Evolutionary conservation across 2,797 vertebrate genomes (phyloP).

Genomic region (Argya squamiceps): DNA sequence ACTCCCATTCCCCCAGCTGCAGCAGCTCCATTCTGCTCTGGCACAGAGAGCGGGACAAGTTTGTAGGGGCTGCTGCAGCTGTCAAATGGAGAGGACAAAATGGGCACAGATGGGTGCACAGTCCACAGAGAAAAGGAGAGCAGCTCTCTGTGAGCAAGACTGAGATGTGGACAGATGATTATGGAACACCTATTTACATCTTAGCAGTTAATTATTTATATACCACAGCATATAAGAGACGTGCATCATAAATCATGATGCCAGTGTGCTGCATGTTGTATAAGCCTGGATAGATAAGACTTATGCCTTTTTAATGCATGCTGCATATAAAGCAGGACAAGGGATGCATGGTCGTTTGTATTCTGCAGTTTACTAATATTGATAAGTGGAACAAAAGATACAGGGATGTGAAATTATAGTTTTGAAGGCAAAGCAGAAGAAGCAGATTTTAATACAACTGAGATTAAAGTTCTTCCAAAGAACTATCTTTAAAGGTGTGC

Average conservation of each 20-base stretch:
- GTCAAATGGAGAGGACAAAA: not conserved
- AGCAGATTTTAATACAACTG: not conserved
- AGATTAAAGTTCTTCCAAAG: not conserved
- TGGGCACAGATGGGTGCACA: not conserved
- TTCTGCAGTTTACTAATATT: not conserved
- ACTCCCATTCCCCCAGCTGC: not conserved
- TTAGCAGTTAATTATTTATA: not conserved
- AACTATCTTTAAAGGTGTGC: not conserved
- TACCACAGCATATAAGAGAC: not conserved
- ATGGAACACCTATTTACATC: not conserved
- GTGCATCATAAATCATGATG: not conserved
- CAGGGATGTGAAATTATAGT: not conserved
- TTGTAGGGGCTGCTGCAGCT: not conserved
- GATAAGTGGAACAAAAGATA: not conserved
- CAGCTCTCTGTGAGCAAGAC: not conserved
- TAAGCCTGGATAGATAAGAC: not conserved
- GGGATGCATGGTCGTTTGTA: not conserved
- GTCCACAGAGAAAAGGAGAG: not conserved
- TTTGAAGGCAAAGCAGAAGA: not conserved
- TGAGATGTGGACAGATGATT: not conserved
- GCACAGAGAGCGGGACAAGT: not conserved
- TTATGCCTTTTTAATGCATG: not conserved
- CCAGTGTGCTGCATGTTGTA: not conserved
- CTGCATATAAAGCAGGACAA: not conserved
- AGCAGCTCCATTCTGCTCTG: not conserved